Base-by-base conservation (phyloP, 2,888 invertebrate species). In the Drosophila diplacantha region DNA sequence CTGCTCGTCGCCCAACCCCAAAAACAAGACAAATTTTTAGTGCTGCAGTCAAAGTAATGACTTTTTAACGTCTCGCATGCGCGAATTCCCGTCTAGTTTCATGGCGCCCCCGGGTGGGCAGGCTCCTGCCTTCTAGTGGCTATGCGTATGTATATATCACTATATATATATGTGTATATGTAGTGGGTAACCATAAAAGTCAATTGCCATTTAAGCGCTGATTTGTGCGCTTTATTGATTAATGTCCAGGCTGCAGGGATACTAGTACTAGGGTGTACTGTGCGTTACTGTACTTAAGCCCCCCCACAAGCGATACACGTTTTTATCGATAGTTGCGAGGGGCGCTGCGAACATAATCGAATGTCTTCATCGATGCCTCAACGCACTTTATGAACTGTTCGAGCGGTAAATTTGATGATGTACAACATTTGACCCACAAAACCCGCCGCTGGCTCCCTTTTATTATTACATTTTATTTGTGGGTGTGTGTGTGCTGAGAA, bases 321-420 rank as follows among this genome's bases (percentile, higher is more conserved):
- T 62, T 41, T 69, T 75, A 75, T 75, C 79, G 75, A 75, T 72
- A 73, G 54, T 63, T 51, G 6, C 29, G n/a, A 2, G 24, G 16
- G 16, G 8, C 16, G 14, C 16, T 31, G 35, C 18, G 37, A 31
- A 46, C 35, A 47, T 38, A 52, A 63, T 67, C 51, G 57, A 65
- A 63, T 65, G 59, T 57, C 65, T 73, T 69, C 57, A 59, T 61
- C 49, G 61, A 37, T 44, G 66, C 51, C 57, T 49, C 44, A 29
- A 44, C 56, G 66, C 75, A 69, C 73, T 76, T 71, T 73, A 59
- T 47, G 50, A 54, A 38, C 72, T 67, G 79, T 58, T 79, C 74
- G 57, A 69, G 76, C 76, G 79, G 51, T 75, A 75, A 79, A 76
- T 76, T 79, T 79, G 79, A 75, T 76, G 74, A 68, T 66, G 64